Percentiles rank a stretch among this genome's conserved stretches.
Conservation (phyloP, 2,113 vertebrate genomes). For the Antigone vipio region DNA sequence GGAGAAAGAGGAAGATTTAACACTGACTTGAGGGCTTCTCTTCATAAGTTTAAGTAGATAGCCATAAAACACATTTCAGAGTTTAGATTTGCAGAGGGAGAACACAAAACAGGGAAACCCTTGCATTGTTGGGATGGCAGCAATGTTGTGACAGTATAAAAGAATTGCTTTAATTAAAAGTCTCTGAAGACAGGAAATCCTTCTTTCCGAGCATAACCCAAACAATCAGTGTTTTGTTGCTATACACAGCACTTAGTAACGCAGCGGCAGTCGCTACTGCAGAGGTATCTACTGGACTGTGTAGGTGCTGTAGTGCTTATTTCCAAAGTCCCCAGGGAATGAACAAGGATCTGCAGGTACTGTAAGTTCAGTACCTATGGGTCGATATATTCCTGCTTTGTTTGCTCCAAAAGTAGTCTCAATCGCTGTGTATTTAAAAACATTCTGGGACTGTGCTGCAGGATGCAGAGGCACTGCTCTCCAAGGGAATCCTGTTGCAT, state of each 20-base stretch:
- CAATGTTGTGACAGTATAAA: background rate
- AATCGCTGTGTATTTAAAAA: background rate
- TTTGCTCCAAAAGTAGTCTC: background rate
- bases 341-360: background rate
- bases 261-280: background rate
- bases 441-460: fast-evolving
- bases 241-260: fast-evolving
- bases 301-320: background rate
- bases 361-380: background rate
- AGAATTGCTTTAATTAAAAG: constrained; percentile 51
- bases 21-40: constrained; percentile 9
- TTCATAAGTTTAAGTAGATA: background rate
- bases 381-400: background rate
- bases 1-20: constrained; percentile 37
- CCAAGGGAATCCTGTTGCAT: background rate
- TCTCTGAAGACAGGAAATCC: background rate
- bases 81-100: background rate
- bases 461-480: background rate
- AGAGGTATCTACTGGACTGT: background rate
- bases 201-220: background rate
- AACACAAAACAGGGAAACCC: background rate
- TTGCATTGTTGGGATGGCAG: background rate
- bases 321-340: background rate
- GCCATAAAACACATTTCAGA: background rate
- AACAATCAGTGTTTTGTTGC: background rate